These are phyloP conservation scores for Prionace glauca DNA, from an alignment of 2,797 vertebrate genomes.

Conservation along the genomic window DNA sequence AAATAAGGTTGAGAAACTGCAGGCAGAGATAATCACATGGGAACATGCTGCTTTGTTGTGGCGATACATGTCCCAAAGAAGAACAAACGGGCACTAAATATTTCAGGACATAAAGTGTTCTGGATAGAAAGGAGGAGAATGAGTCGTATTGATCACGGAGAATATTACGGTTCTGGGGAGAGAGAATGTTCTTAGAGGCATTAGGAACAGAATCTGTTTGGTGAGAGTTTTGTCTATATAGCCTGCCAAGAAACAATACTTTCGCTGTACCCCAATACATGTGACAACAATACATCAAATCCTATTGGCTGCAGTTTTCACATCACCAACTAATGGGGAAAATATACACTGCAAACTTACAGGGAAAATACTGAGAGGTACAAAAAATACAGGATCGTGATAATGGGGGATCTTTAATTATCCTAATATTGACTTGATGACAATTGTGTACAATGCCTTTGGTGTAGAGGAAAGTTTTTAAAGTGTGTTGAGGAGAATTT, in stretches of 20 bases:
- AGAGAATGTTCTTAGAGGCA: too few species aligned
- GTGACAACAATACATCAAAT: too few species aligned
- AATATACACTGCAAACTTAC: not conserved
- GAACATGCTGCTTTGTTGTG: not conserved
- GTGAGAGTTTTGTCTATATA: too few species aligned
- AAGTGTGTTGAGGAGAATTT: not conserved
- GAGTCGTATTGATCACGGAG: too few species aligned
- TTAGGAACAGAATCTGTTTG: too few species aligned
- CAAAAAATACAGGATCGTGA: not conserved
- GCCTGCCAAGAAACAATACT: too few species aligned
- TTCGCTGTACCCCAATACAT: too few species aligned
- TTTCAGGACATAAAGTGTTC: not conserved
- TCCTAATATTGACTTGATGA: not conserved
- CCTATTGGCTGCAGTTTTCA: not conserved
- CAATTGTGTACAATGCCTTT: too few species aligned
- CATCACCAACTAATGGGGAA: not conserved
- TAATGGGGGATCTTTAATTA: not conserved
- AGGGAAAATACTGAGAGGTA: not conserved
- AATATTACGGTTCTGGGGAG: too few species aligned
- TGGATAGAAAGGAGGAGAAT: too few species aligned
- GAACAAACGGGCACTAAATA: not conserved
- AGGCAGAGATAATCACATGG: not conserved
- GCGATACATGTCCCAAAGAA: not conserved
- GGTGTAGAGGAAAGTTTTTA: not conserved
- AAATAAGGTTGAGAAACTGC: not conserved